Percentiles rank a stretch among this genome's conserved stretches.
These are phyloP conservation scores for Argyrosomus regius DNA, from an alignment of 2,797 vertebrate species.

Conservation along the genomic window DNA sequence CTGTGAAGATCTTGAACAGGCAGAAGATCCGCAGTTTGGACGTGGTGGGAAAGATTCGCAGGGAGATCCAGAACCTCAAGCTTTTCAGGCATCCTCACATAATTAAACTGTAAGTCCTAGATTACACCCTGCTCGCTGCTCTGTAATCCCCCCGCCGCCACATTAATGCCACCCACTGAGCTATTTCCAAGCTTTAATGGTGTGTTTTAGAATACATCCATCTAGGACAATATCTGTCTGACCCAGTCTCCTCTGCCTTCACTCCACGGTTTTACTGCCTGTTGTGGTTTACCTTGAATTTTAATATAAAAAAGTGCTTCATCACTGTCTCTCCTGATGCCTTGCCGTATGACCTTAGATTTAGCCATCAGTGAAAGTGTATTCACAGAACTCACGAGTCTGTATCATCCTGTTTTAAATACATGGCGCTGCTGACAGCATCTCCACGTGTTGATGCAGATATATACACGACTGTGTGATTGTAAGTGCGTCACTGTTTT, in stretches of 20 bases:
- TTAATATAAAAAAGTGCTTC: slow-evolving; percentile 33
- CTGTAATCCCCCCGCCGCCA: slow-evolving; percentile 66
- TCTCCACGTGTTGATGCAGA: slow-evolving; percentile 6
- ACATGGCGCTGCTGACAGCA: slow-evolving; percentile 15
- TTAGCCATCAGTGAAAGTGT: neutral
- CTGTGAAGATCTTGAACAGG: slow-evolving; percentile 97
- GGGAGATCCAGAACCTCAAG: slow-evolving; percentile 99
- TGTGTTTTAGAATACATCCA: slow-evolving; percentile 67
- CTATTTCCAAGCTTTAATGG: slow-evolving; percentile 71
- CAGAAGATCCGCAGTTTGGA: slow-evolving; percentile 99
- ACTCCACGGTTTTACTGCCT: slow-evolving; percentile 32
- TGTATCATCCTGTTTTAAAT: neutral
- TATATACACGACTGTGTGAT: neutral
- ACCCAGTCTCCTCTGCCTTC: slow-evolving; percentile 50
- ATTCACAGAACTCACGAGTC: neutral
- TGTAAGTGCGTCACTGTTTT: too few species aligned
- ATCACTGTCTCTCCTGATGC: neutral
- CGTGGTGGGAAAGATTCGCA: slow-evolving; percentile 97
- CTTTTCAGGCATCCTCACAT: slow-evolving; percentile 99
- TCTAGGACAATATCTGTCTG: slow-evolving; percentile 63
- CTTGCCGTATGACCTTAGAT: neutral
- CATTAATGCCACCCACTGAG: slow-evolving; percentile 74
- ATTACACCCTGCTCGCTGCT: slow-evolving; percentile 67
- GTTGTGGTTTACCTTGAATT: slow-evolving; percentile 36
- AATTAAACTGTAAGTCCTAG: slow-evolving; percentile 96